Percentiles rank a stretch among this genome's conserved stretches.
Conservation (phyloP, 2,888 invertebrate species). For the Saturnia pavonia region DNA sequence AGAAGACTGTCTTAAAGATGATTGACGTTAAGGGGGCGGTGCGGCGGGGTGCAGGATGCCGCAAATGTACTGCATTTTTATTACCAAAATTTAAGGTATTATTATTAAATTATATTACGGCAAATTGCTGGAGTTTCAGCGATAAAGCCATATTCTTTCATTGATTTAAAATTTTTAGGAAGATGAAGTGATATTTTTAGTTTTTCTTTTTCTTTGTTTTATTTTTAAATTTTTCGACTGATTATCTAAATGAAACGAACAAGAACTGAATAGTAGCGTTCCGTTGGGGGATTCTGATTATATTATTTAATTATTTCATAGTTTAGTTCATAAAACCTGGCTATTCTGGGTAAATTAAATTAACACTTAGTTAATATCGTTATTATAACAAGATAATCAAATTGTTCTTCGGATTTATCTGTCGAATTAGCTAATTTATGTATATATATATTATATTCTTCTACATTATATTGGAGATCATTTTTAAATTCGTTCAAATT, state of each 20-base stretch:
- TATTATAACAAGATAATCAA: constrained; percentile 15
- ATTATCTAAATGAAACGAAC: constrained; percentile 32
- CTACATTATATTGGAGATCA: constrained; percentile 41
- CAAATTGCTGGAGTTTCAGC: constrained; percentile 15
- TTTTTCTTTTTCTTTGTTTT: constrained; percentile 26
- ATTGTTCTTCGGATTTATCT: constrained; percentile 38
- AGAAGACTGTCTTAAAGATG: constrained; percentile 79
- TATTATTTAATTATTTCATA: constrained; percentile 21
- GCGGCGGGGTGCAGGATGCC: constrained; percentile 21
- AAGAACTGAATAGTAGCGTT: constrained; percentile 28
- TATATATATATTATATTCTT: constrained; percentile 49
- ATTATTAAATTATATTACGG: constrained; percentile 27
- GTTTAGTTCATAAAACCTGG: constrained; percentile 22
- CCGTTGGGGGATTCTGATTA: constrained; percentile 21
- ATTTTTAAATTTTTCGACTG: constrained; percentile 16
- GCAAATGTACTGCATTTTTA: constrained; percentile 30
- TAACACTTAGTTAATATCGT: constrained; percentile 7
- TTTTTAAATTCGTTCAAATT: constrained; percentile 48
- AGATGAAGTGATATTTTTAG: constrained; percentile 28
- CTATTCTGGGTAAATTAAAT: constrained; percentile 19
- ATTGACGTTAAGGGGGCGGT: constrained; percentile 29
- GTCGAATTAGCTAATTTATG: constrained; percentile 57
- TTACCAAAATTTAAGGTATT: constrained; percentile 48
- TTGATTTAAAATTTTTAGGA: constrained; percentile 26
- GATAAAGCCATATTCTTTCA: constrained; percentile 18